These are phyloP conservation scores for Stegophylla sp. DNA, from an alignment of 2,888 invertebrate genomes.

Conservation along the genomic window DNA sequence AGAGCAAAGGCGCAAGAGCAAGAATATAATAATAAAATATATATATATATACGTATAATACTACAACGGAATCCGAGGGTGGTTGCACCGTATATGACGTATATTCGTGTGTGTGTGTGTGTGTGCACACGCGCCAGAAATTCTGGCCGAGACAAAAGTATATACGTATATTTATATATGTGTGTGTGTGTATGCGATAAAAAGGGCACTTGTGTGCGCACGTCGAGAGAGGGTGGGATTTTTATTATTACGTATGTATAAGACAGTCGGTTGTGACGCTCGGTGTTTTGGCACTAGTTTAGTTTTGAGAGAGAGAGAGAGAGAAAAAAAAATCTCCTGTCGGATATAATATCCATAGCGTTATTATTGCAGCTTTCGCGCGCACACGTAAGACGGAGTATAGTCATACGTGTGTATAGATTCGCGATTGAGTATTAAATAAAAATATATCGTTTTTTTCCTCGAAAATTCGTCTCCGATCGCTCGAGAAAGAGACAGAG, in stretches of 20 bases:
- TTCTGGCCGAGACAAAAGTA: constrained; percentile 32
- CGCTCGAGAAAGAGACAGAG: too few relatives aligned
- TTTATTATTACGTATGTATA: background rate
- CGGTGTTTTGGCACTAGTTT: background rate
- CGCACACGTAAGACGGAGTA: too few relatives aligned
- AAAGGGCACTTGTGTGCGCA: constrained; percentile 24
- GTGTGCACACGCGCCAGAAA: background rate
- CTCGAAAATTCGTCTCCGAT: too few relatives aligned
- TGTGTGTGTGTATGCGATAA: too few relatives aligned
- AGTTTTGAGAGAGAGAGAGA: too few relatives aligned
- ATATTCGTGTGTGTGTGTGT: constrained; percentile 2
- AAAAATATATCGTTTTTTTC: too few relatives aligned
- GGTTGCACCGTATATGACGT: constrained; percentile 21
- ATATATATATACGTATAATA: constrained; percentile 2
- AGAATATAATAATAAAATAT: constrained; percentile 41
- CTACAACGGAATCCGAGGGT: constrained; percentile 42
- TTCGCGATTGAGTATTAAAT: too few relatives aligned
- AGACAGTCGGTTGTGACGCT: background rate
- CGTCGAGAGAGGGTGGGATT: constrained; percentile 10
- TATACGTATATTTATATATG: too few relatives aligned
- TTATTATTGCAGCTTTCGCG: background rate
- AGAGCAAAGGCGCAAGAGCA: constrained; percentile 16
- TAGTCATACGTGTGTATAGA: too few relatives aligned
- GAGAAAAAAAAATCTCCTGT: too few relatives aligned
- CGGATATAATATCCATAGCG: background rate